Evolutionary conservation across 2,113 vertebrate genomes (phyloP), one percentile per base, ranked within the genome.

Genomic region (Oryzias woworae): DNA sequence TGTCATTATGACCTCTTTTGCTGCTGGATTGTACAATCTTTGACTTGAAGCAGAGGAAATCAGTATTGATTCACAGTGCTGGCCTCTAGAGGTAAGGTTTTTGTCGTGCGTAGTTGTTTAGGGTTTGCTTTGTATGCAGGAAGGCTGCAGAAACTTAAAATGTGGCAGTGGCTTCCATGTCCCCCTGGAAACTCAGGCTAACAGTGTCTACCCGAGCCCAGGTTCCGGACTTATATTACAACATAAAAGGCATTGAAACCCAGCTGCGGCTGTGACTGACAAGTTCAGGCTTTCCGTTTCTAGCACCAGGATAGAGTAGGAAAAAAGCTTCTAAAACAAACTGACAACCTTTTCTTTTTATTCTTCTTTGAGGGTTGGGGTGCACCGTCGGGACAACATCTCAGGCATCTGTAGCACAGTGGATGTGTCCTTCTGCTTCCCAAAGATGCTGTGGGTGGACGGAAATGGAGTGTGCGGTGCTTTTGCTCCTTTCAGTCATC

Each of bases 401-500:
- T 52, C 65, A 14, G 47, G 43, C 65, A 63, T 16, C 26, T 43
- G 55, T 58, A 50, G 63, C 54, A 50, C 3, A 15, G 70, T 63
- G 53, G 59, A 75, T 72, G 55, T 55, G 56, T 66, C n/a, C 58
- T 36, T 62, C 42, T 52, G 53, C 46, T 65, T 63, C 83, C 53
- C 13, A 52, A 60, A 43, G 62, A 26, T 18, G 52, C 68, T 78
- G 75, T 76, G 77, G 80, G 81, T 12, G 53, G 69, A 71, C 10
- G 45, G 56, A 69, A 61, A 72, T 61, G 58, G 55, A 75, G 57
- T 59, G 57, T 53, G 57, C 48, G 67, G 53, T 63, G 61, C 77
- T 80, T 36, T 53, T 75, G 73, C 70, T 69, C 82, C 66, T 78
- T 73, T 42, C 63, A 66, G 71, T 72, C 87, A 90, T 89, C 89